A percentile compares a stretch with the other conserved stretches of the same genome.
Evolutionary conservation across 2,888 invertebrate genomes (phyloP).

Genomic region (Perizoma affinitatum): DNA sequence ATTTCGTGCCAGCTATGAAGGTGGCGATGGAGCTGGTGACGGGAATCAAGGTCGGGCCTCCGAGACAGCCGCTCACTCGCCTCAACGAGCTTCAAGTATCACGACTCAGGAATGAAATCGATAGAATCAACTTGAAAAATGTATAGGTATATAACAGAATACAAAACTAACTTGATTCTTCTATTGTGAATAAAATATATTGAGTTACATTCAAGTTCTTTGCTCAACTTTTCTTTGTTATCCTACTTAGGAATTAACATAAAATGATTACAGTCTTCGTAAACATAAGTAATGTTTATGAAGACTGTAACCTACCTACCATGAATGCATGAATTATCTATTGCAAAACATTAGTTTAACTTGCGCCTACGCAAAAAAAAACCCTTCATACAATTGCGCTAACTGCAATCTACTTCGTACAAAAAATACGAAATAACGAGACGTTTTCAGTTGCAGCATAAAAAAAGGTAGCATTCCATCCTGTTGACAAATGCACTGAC

Average conservation of each 20-base stretch:
- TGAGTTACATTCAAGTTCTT: no score
- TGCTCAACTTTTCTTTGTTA: no score
- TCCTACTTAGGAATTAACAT: no score
- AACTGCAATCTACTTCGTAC: not conserved
- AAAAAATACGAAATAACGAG: slow-evolving; percentile 10
- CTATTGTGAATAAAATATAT: no score
- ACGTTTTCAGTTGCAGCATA: slow-evolving; percentile 1
- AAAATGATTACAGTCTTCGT: no score
- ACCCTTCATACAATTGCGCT: not conserved
- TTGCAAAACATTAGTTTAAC: slow-evolving; percentile 9
- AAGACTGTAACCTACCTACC: no score
- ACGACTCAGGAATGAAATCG: slow-evolving; percentile 48
- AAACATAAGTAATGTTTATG: no score
- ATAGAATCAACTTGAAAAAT: not conserved
- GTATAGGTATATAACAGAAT: not conserved
- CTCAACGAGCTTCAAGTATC: slow-evolving; percentile 54
- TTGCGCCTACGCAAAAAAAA: slow-evolving; percentile 1
- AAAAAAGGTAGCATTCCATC: slow-evolving; percentile 4
- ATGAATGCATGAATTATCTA: slow-evolving; percentile 5
- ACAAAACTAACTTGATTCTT: no score
- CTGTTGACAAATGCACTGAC: slow-evolving; percentile 3
- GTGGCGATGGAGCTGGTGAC: slow-evolving; percentile 84
- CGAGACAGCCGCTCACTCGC: slow-evolving; percentile 78
- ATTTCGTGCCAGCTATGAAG: slow-evolving; percentile 87
- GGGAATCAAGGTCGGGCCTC: slow-evolving; percentile 82